Evolutionary conservation across 2,113 vertebrate species (phyloP), one percentile per base, ranked within the genome.

Genomic region (Larimichthys polyactis): DNA sequence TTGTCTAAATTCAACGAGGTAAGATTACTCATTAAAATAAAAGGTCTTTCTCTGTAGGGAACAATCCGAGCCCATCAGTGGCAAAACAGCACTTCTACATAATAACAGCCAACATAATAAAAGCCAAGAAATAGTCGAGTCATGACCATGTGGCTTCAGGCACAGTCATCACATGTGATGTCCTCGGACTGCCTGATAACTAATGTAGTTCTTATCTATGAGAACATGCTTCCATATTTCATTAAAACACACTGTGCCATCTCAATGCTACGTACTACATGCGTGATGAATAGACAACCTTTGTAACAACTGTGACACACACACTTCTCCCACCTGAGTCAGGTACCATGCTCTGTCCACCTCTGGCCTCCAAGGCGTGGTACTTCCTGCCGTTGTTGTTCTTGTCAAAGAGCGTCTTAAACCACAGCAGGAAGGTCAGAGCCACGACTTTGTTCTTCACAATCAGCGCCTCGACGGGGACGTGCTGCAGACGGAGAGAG

Each of bases 401-500:
- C 19, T 92, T 90, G 65, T 96, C 95, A 75, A 97, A 97, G 89
- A 97, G 96, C 6, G 93, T 91, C 89, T 96, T 97, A 84, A 98
- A 97, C 97, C 97, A 98, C 55, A 94, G 95, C 85, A 98, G 95
- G n/a, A 99, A 97, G 78, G 94, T 93, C 84, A 97, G 95, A 85
- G 95, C 93, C 76, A 95, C 94, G 95, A 86, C 79, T 96, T 40
- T 95, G 85, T 94, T 96, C 93, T 95, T 95, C 81, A 40, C 8
- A 8, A 96, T 94, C 93, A 97, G 88, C 75, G 93, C 92, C 82
- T 95, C 94, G 68, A 96, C 93, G 3, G 96, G 96, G 85, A 94
- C 60, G 62, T 58, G 20, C 94, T 95, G 54, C 3, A 22, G 24
- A 49, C 68, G 11, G 2, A 68, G 15, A 63, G 27, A 63, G 14